phyloP scores from a whole-genome alignment of 2,113 vertebrate species.

The Morone saxatilis region DNA sequence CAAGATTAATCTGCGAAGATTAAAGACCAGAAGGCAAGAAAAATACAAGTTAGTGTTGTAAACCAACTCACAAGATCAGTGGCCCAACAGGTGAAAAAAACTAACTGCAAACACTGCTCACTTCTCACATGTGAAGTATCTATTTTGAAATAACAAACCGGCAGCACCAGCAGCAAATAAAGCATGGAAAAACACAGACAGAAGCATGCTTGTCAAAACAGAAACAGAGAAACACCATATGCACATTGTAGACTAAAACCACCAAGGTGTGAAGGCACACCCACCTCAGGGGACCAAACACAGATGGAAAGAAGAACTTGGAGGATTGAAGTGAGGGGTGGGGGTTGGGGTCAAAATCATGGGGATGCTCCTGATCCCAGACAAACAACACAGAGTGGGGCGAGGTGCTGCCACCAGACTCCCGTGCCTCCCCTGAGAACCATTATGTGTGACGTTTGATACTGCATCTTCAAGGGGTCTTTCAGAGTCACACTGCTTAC shows the following conservation, averaged over 20 bases:
- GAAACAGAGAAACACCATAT: constrained; percentile 34
- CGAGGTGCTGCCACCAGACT: not conserved
- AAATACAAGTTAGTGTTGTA: constrained; percentile 11
- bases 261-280: constrained; percentile 46
- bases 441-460: constrained; percentile 14
- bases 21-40: constrained; percentile 21
- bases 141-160: not conserved
- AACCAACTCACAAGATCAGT: not conserved
- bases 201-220: not conserved
- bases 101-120: not conserved
- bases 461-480: not conserved
- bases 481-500: not conserved
- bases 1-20: constrained; percentile 45
- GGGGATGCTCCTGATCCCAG: constrained; percentile 9
- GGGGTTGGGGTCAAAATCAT: not conserved
- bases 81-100: constrained; percentile 17
- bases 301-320: constrained; percentile 9
- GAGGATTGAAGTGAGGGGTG: not conserved
- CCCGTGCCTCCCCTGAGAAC: constrained; percentile 6
- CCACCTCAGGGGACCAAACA: constrained; percentile 46
- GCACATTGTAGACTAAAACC: constrained; percentile 4
- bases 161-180: too few relatives aligned
- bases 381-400: constrained; percentile 24
- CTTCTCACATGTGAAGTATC: not conserved
- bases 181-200: not conserved